phyloP scores from a whole-genome alignment of 2,797 vertebrate genomes.

The Anolis apletophallus region DNA sequence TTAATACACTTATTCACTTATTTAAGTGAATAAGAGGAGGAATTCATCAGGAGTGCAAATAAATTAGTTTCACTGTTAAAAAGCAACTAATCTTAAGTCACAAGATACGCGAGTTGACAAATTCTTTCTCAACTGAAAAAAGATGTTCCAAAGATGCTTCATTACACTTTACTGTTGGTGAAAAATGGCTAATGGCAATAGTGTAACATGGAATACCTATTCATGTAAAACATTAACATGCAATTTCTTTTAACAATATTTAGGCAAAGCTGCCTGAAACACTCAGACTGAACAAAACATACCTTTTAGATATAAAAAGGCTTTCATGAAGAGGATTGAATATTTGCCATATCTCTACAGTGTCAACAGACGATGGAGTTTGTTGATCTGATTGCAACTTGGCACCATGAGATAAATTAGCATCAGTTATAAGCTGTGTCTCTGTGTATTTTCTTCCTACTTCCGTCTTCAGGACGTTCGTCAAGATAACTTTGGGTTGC shows the following conservation, averaged over 20 bases:
- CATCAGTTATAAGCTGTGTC: slow-evolving; percentile 69
- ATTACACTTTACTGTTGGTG: not conserved
- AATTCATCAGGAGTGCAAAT: not conserved
- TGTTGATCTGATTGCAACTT: slow-evolving; percentile 76
- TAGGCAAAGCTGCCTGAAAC: slow-evolving; percentile 37
- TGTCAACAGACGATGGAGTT: slow-evolving; percentile 77
- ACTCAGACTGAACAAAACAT: slow-evolving; percentile 65
- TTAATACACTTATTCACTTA: not conserved
- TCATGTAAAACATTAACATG: slow-evolving; percentile 43
- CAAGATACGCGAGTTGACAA: not conserved
- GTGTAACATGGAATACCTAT: slow-evolving; percentile 20
- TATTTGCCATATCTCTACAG: slow-evolving; percentile 75
- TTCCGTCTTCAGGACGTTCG: slow-evolving; percentile 81
- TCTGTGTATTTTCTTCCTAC: slow-evolving; percentile 80
- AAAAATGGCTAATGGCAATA: slow-evolving; percentile 24
- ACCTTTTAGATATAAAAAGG: slow-evolving; percentile 79
- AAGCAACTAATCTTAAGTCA: slow-evolving; percentile 34
- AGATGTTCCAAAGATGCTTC: slow-evolving; percentile 9
- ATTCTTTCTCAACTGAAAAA: slow-evolving; percentile 24
- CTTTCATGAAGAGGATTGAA: slow-evolving; percentile 77
- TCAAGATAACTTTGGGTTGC: slow-evolving; percentile 85
- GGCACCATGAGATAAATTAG: slow-evolving; percentile 76
- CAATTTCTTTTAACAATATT: slow-evolving; percentile 25
- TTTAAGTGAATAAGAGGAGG: not conserved
- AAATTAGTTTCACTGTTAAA: slow-evolving; percentile 22